Evolutionary conservation across 2,113 vertebrate species (phyloP).

Genomic region (Pseudonaja textilis): DNA sequence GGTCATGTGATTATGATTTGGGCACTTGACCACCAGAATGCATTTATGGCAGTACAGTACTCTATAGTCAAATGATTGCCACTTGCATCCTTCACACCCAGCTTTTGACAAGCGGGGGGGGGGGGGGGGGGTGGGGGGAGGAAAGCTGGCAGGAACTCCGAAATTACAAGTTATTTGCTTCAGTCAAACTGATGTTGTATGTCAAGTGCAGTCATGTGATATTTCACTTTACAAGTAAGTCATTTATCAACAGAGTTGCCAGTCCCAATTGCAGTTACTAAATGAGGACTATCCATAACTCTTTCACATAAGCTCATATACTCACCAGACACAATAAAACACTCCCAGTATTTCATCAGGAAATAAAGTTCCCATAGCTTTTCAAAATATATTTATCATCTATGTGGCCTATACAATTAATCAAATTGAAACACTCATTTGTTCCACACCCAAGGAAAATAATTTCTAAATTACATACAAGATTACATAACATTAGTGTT

Average conservation of each 20-base stretch:
- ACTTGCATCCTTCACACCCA: neutral
- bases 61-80: neutral
- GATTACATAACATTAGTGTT: neutral
- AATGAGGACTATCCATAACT: neutral
- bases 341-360: conserved; percentile 24
- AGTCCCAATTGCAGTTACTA: neutral
- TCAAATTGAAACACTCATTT: neutral
- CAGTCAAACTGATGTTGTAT: neutral
- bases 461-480: neutral
- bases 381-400: neutral
- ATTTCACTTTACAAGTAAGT: neutral
- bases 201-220: neutral
- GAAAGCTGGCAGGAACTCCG: neutral
- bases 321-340: neutral
- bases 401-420: neutral
- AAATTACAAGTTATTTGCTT: neutral
- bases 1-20: conserved; percentile 14
- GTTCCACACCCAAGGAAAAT: neutral
- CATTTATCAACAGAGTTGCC: neutral
- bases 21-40: neutral
- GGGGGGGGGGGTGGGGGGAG: no score
- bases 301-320: neutral
- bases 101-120: neutral
- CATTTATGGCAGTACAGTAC: neutral
- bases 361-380: conserved; percentile 24